These are phyloP conservation scores for Peromyscus eremicus DNA, from an alignment of 2,797 vertebrate species.

Conservation along the genomic window DNA sequence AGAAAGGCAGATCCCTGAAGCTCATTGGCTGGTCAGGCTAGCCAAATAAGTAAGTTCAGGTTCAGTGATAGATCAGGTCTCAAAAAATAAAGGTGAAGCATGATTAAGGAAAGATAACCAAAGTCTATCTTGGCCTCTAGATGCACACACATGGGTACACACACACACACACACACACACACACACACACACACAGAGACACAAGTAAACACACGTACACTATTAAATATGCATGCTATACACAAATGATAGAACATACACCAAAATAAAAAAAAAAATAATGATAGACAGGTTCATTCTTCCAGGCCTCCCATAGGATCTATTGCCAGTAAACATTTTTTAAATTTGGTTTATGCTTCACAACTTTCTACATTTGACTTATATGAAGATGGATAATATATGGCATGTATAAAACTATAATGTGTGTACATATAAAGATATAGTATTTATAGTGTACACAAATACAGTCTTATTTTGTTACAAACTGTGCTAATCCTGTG, in stretches of 20 bases:
- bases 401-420: neutral
- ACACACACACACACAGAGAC: neutral
- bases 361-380: neutral
- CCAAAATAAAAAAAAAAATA: neutral
- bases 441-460: neutral
- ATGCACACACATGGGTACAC: neutral
- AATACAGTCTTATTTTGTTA: slow-evolving; percentile 5
- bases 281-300: neutral
- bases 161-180: fast-evolving
- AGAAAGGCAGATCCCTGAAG: neutral
- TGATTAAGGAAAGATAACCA: neutral
- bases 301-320: neutral
- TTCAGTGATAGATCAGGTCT: neutral
- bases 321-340: slow-evolving; percentile 5
- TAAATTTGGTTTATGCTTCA: slow-evolving; percentile 21
- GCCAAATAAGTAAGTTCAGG: neutral
- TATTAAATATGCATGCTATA: neutral
- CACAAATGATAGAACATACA: neutral
- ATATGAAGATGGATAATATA: neutral
- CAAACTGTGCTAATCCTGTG: neutral
- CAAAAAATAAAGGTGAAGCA: neutral
- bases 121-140: neutral
- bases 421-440: neutral
- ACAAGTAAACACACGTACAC: neutral
- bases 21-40: neutral